Evolutionary conservation across 2,888 invertebrate species (phyloP).

Genomic region (Pediacus dermestoides): DNA sequence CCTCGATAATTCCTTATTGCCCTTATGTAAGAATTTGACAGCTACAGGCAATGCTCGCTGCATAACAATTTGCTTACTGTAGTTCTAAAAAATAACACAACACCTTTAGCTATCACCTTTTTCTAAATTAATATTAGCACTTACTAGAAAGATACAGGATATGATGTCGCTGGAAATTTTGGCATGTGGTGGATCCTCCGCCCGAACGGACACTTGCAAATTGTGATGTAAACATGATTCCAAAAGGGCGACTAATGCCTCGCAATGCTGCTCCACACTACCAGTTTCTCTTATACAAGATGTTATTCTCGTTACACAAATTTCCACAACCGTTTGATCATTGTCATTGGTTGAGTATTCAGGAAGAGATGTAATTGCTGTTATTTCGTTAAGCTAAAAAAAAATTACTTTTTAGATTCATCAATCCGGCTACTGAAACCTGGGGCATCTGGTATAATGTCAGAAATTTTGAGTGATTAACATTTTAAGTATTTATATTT

Average conservation of each 20-base stretch:
- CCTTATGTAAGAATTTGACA: slow-evolving; percentile 86
- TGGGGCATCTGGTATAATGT: too few relatives aligned
- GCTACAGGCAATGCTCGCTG: slow-evolving; percentile 83
- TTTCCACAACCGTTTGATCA: slow-evolving; percentile 93
- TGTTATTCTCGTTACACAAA: slow-evolving; percentile 86
- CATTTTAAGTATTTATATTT: too few relatives aligned
- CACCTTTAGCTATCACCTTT: slow-evolving; percentile 4
- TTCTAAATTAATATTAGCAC: slow-evolving; percentile 32
- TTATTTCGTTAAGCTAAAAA: slow-evolving; percentile 66
- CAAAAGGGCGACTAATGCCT: slow-evolving; percentile 76
- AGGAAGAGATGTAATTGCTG: slow-evolving; percentile 75
- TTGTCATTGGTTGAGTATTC: slow-evolving; percentile 84
- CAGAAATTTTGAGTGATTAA: too few relatives aligned
- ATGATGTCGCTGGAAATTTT: slow-evolving; percentile 95
- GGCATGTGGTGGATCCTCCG: slow-evolving; percentile 92
- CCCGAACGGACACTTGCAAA: slow-evolving; percentile 70
- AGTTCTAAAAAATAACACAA: slow-evolving; percentile 56
- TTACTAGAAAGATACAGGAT: slow-evolving; percentile 89
- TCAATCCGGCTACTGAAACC: too few relatives aligned
- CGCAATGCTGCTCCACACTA: slow-evolving; percentile 82
- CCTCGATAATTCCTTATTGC: slow-evolving; percentile 82
- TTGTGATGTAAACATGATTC: slow-evolving; percentile 88
- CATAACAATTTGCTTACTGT: slow-evolving; percentile 71
- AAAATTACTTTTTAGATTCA: slow-evolving; percentile 17
- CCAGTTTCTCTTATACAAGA: slow-evolving; percentile 87